Percentiles rank a stretch among this genome's conserved stretches.
phyloP scores from a whole-genome alignment of 1,140 invertebrate genomes.

The Chrysoperla carnea region DNA sequence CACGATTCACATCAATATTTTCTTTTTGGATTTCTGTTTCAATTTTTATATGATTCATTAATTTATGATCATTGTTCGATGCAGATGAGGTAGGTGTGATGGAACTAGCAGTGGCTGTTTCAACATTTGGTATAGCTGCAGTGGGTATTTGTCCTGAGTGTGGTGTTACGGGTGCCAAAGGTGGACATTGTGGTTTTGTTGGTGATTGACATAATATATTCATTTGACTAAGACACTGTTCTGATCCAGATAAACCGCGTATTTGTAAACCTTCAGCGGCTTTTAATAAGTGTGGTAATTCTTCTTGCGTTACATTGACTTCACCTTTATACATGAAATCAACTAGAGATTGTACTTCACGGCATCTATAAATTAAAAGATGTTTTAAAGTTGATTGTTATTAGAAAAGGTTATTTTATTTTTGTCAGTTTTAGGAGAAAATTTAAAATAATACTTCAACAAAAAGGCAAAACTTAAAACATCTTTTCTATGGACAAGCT shows the following conservation, averaged over 20 bases:
- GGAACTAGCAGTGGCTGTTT: too few relatives aligned
- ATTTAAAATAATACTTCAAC: not conserved
- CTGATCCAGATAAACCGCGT: conserved; percentile 31
- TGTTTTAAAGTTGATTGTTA: not conserved
- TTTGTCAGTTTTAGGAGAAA: not conserved
- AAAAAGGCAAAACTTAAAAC: too few relatives aligned
- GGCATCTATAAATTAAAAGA: conserved; percentile 29
- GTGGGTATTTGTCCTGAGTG: not conserved
- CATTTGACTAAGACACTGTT: conserved; percentile 21
- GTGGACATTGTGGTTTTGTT: too few relatives aligned
- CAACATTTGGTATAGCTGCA: not conserved
- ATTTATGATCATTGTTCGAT: too few relatives aligned
- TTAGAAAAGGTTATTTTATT: not conserved
- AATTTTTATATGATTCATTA: too few relatives aligned
- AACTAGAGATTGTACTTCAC: conserved; percentile 65
- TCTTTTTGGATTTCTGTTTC: too few relatives aligned
- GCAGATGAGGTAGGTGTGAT: too few relatives aligned
- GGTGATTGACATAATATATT: conserved; percentile 8
- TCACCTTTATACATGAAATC: conserved; percentile 81
- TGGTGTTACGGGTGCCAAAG: not conserved
- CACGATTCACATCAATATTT: too few relatives aligned
- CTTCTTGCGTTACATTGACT: conserved; percentile 68
- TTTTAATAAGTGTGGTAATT: conserved; percentile 55
- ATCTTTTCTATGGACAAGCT: too few relatives aligned
- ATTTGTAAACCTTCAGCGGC: conserved; percentile 70